Conservation (phyloP, 1,140 invertebrate species). For the Brachionus calyciflorus region DNA sequence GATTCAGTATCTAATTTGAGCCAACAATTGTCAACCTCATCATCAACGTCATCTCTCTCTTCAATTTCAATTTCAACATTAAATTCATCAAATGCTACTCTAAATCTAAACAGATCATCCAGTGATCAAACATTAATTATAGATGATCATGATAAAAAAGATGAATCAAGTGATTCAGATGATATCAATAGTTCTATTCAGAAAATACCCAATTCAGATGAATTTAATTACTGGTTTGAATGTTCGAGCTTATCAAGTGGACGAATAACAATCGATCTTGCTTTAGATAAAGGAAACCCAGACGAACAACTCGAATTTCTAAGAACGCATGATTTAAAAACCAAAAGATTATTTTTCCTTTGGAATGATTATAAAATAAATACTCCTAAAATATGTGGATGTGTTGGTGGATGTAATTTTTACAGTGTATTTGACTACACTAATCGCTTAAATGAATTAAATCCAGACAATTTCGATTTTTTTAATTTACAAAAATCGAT, state of each 20-base stretch:
- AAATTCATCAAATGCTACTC: not conserved
- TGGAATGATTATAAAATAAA: slow-evolving; percentile 66
- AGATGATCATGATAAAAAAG: slow-evolving; percentile 57
- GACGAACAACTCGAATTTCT: slow-evolving; percentile 67
- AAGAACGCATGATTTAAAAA: slow-evolving; percentile 79
- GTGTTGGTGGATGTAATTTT: slow-evolving; percentile 80
- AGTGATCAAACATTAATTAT: slow-evolving; percentile 62
- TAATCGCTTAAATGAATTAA: slow-evolving; percentile 66
- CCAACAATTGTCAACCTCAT: not conserved
- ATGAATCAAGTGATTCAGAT: slow-evolving; percentile 49
- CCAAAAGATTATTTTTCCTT: slow-evolving; percentile 86
- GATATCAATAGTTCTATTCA: slow-evolving; percentile 45
- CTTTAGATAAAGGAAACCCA: slow-evolving; percentile 61
- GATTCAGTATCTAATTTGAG: not conserved
- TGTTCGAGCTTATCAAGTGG: slow-evolving; percentile 83
- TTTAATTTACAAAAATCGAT: slow-evolving; percentile 53
- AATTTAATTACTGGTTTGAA: slow-evolving; percentile 74
- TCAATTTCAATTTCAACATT: slow-evolving; percentile 24
- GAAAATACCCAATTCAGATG: slow-evolving; percentile 47
- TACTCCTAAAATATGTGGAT: slow-evolving; percentile 70
- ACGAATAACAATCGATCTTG: slow-evolving; percentile 86
- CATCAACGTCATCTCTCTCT: not conserved
- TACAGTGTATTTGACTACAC: slow-evolving; percentile 23
- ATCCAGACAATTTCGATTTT: slow-evolving; percentile 50
- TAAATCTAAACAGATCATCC: not conserved